Percentiles rank a stretch among this genome's conserved stretches.
These are phyloP conservation scores for Oryctolagus cuniculus DNA, from an alignment of 2,113 vertebrate genomes.

Conservation along the genomic window mOryCun1.1 NC_091439.1:122698501-122699000, in stretches of 20 bases:
- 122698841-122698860: background rate
- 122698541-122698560: background rate
- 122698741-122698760: fast-evolving
- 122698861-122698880: fast-evolving
- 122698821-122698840: background rate
- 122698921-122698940: background rate
- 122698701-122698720: background rate
- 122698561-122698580: background rate
- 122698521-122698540: background rate
- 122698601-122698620: too few species aligned
- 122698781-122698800: constrained; percentile 5
- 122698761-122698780: constrained; percentile 47
- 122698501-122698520: background rate
- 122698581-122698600: background rate
- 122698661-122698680: constrained; percentile 54
- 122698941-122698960: background rate
- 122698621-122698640: background rate
- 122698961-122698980: background rate
- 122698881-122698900: background rate
- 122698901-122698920: too few species aligned
- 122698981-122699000: background rate
- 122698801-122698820: constrained; percentile 82
- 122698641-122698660: background rate
- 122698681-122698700: background rate
- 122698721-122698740: background rate